A percentile compares a stretch with the other conserved stretches of the same genome.
These are phyloP conservation scores for Ctenomys sociabilis DNA, from an alignment of 2,113 vertebrate genomes.

Conservation along the genomic window DNA sequence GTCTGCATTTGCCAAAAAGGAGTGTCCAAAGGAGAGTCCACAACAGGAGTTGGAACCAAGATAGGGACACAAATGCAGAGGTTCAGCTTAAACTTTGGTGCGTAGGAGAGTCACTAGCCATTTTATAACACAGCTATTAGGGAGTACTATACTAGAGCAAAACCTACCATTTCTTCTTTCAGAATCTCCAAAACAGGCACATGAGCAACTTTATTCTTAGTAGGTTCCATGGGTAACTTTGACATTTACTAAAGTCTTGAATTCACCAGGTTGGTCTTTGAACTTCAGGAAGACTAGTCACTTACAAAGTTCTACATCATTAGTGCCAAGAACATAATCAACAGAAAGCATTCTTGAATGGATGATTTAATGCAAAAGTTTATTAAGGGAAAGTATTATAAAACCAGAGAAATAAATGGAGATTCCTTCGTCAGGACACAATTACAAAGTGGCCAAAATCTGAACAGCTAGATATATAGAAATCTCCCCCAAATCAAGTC, in stretches of 20 bases:
- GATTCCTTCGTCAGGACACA: neutral
- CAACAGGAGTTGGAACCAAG: neutral
- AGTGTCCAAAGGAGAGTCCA: neutral
- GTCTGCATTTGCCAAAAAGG: neutral
- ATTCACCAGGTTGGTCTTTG: slow-evolving; percentile 1
- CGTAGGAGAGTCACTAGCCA: neutral
- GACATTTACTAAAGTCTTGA: slow-evolving; percentile 18
- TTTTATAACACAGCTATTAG: neutral
- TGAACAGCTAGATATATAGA: neutral
- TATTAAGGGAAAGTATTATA: neutral
- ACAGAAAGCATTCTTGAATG: neutral
- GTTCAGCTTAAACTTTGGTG: neutral
- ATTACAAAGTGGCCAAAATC: neutral
- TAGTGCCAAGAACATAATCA: neutral
- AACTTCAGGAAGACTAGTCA: neutral
- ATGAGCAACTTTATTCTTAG: neutral
- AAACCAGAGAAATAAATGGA: neutral
- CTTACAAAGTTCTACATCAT: slow-evolving; percentile 48
- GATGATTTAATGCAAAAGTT: neutral
- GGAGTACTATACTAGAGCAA: neutral
- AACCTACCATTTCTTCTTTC: neutral
- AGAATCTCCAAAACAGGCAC: neutral
- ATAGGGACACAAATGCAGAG: neutral
- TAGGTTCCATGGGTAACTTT: neutral
- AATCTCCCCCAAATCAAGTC: neutral